phyloP scores from a whole-genome alignment of 2,888 invertebrate species.

The Cephus runcator region DNA sequence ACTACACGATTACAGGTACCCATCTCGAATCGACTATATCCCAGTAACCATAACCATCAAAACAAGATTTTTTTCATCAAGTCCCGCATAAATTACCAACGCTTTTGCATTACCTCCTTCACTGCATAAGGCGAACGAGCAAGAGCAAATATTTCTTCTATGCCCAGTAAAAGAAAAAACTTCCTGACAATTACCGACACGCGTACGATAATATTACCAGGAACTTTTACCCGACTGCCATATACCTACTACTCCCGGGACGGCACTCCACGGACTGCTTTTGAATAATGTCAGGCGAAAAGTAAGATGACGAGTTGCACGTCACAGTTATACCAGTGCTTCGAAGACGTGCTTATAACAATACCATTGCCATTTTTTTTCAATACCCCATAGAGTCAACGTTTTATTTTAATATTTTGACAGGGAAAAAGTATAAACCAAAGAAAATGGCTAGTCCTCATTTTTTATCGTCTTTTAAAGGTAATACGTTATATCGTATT shows the following conservation, averaged over 20 bases:
- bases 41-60: not conserved
- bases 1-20: conserved; percentile 21
- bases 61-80: not conserved
- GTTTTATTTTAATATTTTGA: not conserved
- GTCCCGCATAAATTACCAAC: not conserved
- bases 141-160: not conserved
- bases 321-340: not conserved
- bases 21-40: not conserved
- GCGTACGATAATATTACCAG: not conserved
- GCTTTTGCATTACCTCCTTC: not conserved
- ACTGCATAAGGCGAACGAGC: not conserved
- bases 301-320: not conserved
- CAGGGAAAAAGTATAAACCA: too few relatives aligned
- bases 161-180: not conserved
- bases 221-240: not conserved
- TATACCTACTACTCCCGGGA: not conserved
- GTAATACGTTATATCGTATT: not conserved
- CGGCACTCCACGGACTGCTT: not conserved
- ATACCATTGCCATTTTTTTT: not conserved
- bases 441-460: not conserved
- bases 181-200: not conserved
- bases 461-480: not conserved
- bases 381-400: not conserved
- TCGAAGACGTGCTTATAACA: not conserved
- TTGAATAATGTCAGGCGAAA: not conserved